phyloP scores from a whole-genome alignment of 2,113 vertebrate species.

The Anhinga anhinga region DNA sequence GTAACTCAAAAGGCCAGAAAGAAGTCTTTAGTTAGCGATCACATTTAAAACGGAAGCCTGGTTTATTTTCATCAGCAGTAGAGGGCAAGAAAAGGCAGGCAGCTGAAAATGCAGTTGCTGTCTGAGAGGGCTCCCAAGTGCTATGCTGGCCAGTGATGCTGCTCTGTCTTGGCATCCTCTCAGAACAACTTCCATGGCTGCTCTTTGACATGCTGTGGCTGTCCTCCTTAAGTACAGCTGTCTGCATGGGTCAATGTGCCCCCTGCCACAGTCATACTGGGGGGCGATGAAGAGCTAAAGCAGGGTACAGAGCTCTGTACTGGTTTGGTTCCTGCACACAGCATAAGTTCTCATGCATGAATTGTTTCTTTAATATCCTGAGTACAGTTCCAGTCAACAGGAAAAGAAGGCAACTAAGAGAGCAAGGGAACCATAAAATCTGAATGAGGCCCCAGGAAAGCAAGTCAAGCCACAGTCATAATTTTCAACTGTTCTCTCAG shows the following conservation, averaged over 20 bases:
- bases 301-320: neutral
- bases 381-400: neutral
- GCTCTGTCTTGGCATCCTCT: neutral
- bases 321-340: neutral
- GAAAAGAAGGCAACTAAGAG: neutral
- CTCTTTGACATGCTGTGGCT: accelerated
- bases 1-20: neutral
- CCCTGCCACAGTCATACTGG: no score
- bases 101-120: neutral
- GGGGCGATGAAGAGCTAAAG: accelerated
- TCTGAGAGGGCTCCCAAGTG: neutral
- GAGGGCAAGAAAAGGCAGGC: neutral
- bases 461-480: neutral
- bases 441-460: neutral
- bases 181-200: accelerated
- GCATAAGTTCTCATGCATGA: neutral
- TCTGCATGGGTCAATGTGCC: accelerated
- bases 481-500: neutral
- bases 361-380: neutral
- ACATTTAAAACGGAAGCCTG: neutral
- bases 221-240: neutral
- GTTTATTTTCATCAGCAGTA: neutral
- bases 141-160: neutral
- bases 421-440: neutral
- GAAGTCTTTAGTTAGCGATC: neutral